Base-by-base conservation (phyloP, 2,888 invertebrate genomes). In the Cartodere bifasciata region DNA sequence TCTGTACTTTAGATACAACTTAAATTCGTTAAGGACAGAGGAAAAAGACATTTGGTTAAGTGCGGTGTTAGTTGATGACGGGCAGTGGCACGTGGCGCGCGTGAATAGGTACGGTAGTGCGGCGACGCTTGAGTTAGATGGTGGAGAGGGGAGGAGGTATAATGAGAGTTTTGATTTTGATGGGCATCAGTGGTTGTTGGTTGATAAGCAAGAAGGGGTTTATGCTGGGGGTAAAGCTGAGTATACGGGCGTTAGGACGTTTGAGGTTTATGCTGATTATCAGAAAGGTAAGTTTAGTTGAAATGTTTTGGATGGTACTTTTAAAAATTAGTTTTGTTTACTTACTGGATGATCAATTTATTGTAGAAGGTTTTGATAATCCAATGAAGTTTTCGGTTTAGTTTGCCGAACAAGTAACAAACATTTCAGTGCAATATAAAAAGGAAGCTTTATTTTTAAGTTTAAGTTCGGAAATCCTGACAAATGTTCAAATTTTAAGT, bases 161-260 rank as follows among this genome's bases (percentile, higher is more conserved):
- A 91, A 92, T 53, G 92, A 92, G 58, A 86, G 88, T 0, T 90
- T 90, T 56, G 75, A 74, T 16, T 91, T 88, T 55, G 75, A 76
- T 30, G 91, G 90, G 1, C 91, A 91, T 56, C 91, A 91, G 49
- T 86, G 88, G 83, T 64, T 92, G 44, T 60, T 87, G 40, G 90
- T 92, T 11, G 92, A 85, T 52, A 91, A 90, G 50, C 90, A 92
- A 52, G 90, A 90, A 57, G 90, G 91, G 1, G 90, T 94, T 13
- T 92, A 90, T 50, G 90, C 91, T 0, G 94, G 94, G 31, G 92
- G 92, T 10, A 91, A 91, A 60, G 91, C 91, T 2, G 90, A 91
- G 53, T 92, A 91, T 53, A 90, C 90, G 2, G 91, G 91, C 13
- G 88, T 91, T 3, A 65, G 90, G 36, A 90, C 90, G 0, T 91